Base-by-base conservation (phyloP, 1,140 invertebrate species). In the Pachyrhynchus sulphureomaculatus region DNA sequence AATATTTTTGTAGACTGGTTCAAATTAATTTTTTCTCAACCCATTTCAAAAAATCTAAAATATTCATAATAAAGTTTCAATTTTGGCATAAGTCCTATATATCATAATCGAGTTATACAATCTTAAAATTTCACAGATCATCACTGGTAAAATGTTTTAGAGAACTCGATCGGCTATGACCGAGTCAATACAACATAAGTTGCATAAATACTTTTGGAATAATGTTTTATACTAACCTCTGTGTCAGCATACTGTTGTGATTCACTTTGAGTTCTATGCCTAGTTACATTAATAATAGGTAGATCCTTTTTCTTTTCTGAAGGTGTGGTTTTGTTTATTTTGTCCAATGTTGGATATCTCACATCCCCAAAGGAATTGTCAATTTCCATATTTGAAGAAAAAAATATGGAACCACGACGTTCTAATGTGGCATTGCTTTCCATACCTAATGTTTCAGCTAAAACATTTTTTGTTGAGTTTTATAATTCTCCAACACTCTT, bases 161-260 rank as follows among this genome's bases (percentile, higher is more conserved):
- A n/a, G n/a, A n/a, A n/a, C n/a, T n/a, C n/a, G n/a, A n/a, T n/a
- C n/a, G n/a, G n/a, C n/a, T n/a, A n/a, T n/a, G n/a, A n/a, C n/a
- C n/a, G n/a, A n/a, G n/a, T n/a, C n/a, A n/a, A n/a, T n/a, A n/a
- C n/a, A n/a, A n/a, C n/a, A n/a, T n/a, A n/a, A n/a, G n/a, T n/a
- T n/a, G n/a, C n/a, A n/a, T n/a, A n/a, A n/a, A n/a, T n/a, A n/a
- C n/a, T n/a, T n/a, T n/a, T n/a, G n/a, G n/a, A n/a, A n/a, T n/a
- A n/a, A n/a, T n/a, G n/a, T n/a, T n/a, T n/a, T n/a, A n/a, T n/a
- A 54, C 54, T 33, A 20, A 70, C 88, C 76, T 96, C 92, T 56
- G 95, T 92, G 64, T 95, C 89, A 6, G 91, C 91, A 71, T 91
- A 94, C 24, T 62, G 48, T 63, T 89, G 86, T 0, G 86, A 79